phyloP scores from a whole-genome alignment of 2,113 vertebrate genomes.

The Apus apus region DNA sequence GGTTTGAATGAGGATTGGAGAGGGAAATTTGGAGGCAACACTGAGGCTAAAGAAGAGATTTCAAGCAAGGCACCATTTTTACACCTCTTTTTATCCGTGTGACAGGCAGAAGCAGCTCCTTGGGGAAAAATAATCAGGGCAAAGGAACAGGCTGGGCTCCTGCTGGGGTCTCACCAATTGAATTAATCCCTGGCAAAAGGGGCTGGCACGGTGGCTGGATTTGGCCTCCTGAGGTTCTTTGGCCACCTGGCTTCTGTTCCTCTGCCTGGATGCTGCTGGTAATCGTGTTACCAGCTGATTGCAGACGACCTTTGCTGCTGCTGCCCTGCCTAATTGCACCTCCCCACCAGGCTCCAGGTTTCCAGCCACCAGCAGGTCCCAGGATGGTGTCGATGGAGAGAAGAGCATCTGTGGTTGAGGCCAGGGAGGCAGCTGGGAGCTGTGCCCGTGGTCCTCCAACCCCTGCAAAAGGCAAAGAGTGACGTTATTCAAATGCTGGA shows the following conservation, averaged over 20 bases:
- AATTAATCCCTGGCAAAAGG: not conserved
- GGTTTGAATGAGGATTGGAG: not conserved
- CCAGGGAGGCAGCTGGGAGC: not conserved
- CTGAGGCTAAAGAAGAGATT: not conserved
- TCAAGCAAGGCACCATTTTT: not conserved
- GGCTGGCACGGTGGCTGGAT: not conserved
- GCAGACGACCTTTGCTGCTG: not conserved
- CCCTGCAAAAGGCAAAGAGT: fast-evolving
- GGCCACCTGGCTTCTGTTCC: not conserved
- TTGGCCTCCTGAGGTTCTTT: not conserved
- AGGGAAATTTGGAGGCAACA: not conserved
- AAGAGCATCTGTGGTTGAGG: not conserved
- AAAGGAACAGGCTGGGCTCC: not conserved
- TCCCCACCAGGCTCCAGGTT: not conserved
- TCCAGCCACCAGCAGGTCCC: not conserved
- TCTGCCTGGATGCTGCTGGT: not conserved
- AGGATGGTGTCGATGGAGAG: not conserved
- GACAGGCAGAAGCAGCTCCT: fast-evolving
- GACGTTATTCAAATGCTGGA: not conserved
- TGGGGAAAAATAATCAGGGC: not conserved
- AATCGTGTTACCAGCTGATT: not conserved
- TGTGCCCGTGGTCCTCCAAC: fast-evolving
- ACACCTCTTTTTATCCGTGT: not conserved
- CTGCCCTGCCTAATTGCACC: not conserved
- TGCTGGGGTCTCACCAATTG: not conserved